Evolutionary conservation across 2,797 vertebrate genomes (phyloP), one percentile per base, ranked within the genome.

Genomic region (Tamandua tetradactyla): DNA sequence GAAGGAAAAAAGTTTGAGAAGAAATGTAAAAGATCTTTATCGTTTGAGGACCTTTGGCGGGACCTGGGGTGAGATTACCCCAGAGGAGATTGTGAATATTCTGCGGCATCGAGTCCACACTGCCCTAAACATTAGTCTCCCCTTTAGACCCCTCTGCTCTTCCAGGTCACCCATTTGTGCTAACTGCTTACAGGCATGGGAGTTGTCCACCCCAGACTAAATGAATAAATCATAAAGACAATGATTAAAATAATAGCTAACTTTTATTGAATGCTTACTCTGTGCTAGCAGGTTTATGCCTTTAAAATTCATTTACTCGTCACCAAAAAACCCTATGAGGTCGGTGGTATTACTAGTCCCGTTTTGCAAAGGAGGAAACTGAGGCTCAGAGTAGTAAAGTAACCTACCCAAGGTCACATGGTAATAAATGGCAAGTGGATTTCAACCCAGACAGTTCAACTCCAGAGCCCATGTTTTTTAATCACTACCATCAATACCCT

Each of bases 51-150:
- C 32, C 35, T 52, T 8, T 35, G 10, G 75, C 83, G 57, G 23
- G 40, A 71, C n/a, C 47, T 42, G 30, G n/a, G 4, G 4, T 55
- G 75, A 93, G 18, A 35, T 15, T 20, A 25, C 7, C 5, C 40
- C 15, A n/a, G 40, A 94, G 64, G 52, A 93, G 18, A 89, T 62
- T 95, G 66, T 82, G 79, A 35, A 96, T 62, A 78, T 88, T 14
- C 14, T 32, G 76, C 57, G 83, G 35, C 27, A 14, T 15, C 32
- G 20, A 15, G 20, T 27, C 62, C 69, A 72, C 12, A 17, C 23
- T 57, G 20, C 42, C 71, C 22, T 62, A 57, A 44, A 57, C 15
- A 22, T 69, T 76, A 66, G 87, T 57, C 49, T 86, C 61, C 71
- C 13, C 7, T 64, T 82, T 62, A 79, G 52, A 89, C 55, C 37